A percentile compares a stretch with the other conserved stretches of the same genome.
Evolutionary conservation across 2,888 invertebrate species (phyloP).

Genomic region (Chalcis sispes): DNA sequence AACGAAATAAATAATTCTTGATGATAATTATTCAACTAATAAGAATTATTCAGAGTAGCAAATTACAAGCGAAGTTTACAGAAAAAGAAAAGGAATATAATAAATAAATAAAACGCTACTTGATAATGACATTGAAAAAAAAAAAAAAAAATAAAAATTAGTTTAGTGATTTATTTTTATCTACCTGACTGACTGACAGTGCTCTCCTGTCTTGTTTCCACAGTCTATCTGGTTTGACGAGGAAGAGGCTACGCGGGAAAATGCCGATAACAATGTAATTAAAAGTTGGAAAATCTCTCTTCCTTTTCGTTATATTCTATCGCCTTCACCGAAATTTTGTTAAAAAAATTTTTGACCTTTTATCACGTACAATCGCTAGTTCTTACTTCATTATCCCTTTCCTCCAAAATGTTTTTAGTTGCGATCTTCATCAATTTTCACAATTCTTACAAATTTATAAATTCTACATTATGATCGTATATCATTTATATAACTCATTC

Average conservation of each 20-base stretch:
- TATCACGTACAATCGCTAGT: slow-evolving; percentile 43
- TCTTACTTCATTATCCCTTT: slow-evolving; percentile 43
- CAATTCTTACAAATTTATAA: slow-evolving; percentile 1
- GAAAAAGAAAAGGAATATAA: no score
- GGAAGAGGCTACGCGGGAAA: slow-evolving; percentile 75
- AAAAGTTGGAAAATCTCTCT: slow-evolving; percentile 61
- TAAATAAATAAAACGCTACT: not conserved
- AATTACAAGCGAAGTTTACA: no score
- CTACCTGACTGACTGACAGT: slow-evolving; percentile 53
- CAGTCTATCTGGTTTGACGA: slow-evolving; percentile 76
- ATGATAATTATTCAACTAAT: no score
- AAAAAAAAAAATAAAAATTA: not conserved
- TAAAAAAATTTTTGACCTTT: slow-evolving; percentile 35
- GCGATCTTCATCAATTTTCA: slow-evolving; percentile 25
- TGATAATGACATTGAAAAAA: not conserved
- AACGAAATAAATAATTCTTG: no score
- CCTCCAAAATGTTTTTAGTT: slow-evolving; percentile 12
- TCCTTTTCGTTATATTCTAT: slow-evolving; percentile 40
- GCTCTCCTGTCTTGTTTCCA: slow-evolving; percentile 69
- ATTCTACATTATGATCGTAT: no score
- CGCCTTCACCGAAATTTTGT: slow-evolving; percentile 7
- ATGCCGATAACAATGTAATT: slow-evolving; percentile 75
- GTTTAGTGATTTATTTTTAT: slow-evolving; percentile 33
- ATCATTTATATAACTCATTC: no score
- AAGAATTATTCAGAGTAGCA: no score